phyloP scores from a whole-genome alignment of 2,888 invertebrate species.

The Eumerus sabulonum region DNA sequence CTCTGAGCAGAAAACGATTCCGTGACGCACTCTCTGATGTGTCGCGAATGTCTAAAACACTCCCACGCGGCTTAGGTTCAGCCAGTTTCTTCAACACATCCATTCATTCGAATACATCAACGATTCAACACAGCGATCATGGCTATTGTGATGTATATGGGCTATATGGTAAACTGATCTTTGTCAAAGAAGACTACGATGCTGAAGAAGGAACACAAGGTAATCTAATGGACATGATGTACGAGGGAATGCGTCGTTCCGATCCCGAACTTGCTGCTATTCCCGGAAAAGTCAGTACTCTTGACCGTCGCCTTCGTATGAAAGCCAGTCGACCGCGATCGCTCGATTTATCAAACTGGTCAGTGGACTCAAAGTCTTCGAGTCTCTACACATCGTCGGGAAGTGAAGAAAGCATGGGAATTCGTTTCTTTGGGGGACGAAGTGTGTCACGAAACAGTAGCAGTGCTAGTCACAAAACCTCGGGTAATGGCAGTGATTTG shows the following conservation, averaged over 20 bases:
- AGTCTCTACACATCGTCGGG: slow-evolving; percentile 90
- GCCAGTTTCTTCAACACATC: slow-evolving; percentile 75
- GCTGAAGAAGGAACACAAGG: slow-evolving; percentile 89
- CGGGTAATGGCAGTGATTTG: slow-evolving; percentile 78
- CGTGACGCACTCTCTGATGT: slow-evolving; percentile 80
- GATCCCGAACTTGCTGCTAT: slow-evolving; percentile 92
- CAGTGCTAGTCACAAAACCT: slow-evolving; percentile 84
- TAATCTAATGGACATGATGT: slow-evolving; percentile 81
- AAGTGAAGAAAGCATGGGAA: slow-evolving; percentile 90
- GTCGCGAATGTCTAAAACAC: slow-evolving; percentile 87
- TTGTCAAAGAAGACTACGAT: slow-evolving; percentile 85
- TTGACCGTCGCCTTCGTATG: slow-evolving; percentile 89
- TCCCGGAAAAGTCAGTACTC: slow-evolving; percentile 89
- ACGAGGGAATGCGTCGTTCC: slow-evolving; percentile 87
- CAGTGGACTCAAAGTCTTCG: slow-evolving; percentile 90
- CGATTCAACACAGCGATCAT: slow-evolving; percentile 82
- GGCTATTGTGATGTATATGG: slow-evolving; percentile 92
- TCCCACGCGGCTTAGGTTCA: slow-evolving; percentile 84
- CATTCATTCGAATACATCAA: slow-evolving; percentile 81
- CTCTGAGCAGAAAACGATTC: slow-evolving; percentile 82
- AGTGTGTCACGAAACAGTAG: slow-evolving; percentile 88
- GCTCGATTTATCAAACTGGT: slow-evolving; percentile 92
- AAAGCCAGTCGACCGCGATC: slow-evolving; percentile 90
- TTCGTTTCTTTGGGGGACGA: slow-evolving; percentile 81
- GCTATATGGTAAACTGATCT: slow-evolving; percentile 92